Evolutionary conservation across 2,888 invertebrate genomes (phyloP).

Genomic region (Polia nebulosa): DNA sequence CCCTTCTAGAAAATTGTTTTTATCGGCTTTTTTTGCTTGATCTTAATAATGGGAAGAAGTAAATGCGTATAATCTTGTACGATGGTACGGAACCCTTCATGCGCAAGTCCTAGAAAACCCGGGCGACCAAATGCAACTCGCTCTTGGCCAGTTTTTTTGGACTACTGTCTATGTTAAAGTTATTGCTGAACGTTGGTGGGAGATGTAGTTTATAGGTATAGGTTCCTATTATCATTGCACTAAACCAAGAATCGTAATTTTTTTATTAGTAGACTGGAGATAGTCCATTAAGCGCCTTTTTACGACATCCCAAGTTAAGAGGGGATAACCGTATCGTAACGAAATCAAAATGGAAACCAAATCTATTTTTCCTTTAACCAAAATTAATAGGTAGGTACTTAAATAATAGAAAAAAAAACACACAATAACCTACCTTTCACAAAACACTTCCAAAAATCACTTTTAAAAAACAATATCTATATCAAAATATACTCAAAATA

Average conservation of each 20-base stretch:
- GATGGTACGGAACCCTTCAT: too few relatives aligned
- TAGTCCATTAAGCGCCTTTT: too few relatives aligned
- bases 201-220: not conserved
- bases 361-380: not conserved
- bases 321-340: not conserved
- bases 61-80: too few relatives aligned
- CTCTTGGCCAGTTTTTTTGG: too few relatives aligned
- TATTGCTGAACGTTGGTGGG: not conserved
- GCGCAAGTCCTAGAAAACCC: too few relatives aligned
- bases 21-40: too few relatives aligned
- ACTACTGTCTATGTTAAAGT: not conserved
- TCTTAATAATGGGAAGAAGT: too few relatives aligned
- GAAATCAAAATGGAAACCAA: not conserved
- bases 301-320: not conserved
- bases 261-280: not conserved
- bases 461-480: constrained; percentile 42
- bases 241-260: not conserved
- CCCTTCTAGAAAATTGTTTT: too few relatives aligned
- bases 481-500: constrained; percentile 45
- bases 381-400: not conserved
- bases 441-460: constrained; percentile 37
- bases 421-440: constrained; percentile 46
- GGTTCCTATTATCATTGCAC: not conserved
- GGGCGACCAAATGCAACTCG: too few relatives aligned
- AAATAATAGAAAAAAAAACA: not conserved